Percentiles rank a stretch among this genome's conserved stretches.
Conservation (phyloP, 2,797 vertebrate genomes). For the Pseudotriccus pelzelni region DNA sequence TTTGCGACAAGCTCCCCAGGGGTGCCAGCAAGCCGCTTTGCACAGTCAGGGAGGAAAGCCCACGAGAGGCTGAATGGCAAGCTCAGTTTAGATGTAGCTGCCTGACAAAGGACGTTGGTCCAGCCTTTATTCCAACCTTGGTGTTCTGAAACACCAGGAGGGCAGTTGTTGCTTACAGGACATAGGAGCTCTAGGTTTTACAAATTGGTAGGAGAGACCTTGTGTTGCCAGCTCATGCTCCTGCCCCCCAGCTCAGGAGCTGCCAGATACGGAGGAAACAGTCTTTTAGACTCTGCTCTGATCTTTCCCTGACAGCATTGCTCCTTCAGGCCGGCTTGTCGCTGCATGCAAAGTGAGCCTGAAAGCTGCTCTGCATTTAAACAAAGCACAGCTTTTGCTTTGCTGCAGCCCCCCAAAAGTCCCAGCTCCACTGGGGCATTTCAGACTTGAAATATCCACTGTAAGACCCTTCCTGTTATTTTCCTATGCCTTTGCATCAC, state of each 20-base stretch:
- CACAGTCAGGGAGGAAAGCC: not conserved
- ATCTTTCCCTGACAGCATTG: not conserved
- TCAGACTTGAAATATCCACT: not conserved
- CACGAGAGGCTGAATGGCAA: not conserved
- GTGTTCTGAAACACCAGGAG: not conserved
- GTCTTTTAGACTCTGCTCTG: slow-evolving; percentile 7
- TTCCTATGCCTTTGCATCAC: not conserved
- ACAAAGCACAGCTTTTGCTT: not conserved
- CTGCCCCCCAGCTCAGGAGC: not conserved
- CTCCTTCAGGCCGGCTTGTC: not conserved
- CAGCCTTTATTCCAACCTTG: not conserved
- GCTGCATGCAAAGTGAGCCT: not conserved
- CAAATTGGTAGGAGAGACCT: not conserved
- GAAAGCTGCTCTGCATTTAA: not conserved
- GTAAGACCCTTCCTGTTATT: not conserved
- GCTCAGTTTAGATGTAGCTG: not conserved
- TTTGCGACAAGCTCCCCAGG: not conserved
- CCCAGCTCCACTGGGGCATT: not conserved
- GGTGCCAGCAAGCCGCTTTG: not conserved
- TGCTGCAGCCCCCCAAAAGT: not conserved
- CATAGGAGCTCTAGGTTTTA: not conserved
- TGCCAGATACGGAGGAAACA: slow-evolving; percentile 7
- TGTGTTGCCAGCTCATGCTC: not conserved
- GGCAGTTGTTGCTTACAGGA: not conserved
- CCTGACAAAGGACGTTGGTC: not conserved